phyloP scores from a whole-genome alignment of 2,113 vertebrate species.

The Macaca nemestrina region DNA sequence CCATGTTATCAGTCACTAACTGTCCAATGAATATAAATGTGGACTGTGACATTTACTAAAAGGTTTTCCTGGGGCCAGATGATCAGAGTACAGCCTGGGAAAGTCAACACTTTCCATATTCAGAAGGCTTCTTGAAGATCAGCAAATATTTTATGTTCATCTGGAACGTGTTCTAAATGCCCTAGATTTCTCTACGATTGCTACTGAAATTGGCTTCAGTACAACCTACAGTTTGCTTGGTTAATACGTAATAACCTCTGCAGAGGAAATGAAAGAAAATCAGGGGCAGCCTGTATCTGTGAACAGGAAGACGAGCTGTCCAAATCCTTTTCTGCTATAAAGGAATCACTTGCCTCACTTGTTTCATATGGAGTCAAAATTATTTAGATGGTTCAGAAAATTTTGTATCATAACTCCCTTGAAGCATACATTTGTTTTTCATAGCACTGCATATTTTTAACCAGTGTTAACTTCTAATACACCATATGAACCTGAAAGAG shows the following conservation, averaged over 20 bases:
- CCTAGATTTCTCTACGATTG: neutral
- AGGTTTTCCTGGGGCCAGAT: neutral
- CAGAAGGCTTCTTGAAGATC: neutral
- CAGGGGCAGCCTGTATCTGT: neutral
- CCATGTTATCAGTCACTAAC: neutral
- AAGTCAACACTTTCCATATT: neutral
- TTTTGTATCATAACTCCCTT: neutral
- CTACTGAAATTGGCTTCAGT: neutral
- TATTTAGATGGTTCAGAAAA: neutral
- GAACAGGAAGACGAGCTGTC: neutral
- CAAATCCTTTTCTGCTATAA: slow-evolving; percentile 27
- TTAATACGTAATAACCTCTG: neutral
- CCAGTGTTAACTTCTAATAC: neutral
- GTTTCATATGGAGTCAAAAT: neutral
- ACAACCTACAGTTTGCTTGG: neutral
- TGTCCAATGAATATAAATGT: neutral
- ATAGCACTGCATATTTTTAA: neutral
- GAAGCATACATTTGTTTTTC: neutral
- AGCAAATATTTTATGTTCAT: neutral
- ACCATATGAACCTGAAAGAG: neutral
- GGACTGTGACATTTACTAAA: neutral
- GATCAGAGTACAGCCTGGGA: neutral
- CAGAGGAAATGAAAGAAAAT: slow-evolving; percentile 29
- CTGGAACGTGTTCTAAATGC: neutral
- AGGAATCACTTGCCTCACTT: neutral